Percentiles rank a stretch among this genome's conserved stretches.
Conservation (phyloP, 2,113 vertebrate species). For the Caranx ignobilis region DNA sequence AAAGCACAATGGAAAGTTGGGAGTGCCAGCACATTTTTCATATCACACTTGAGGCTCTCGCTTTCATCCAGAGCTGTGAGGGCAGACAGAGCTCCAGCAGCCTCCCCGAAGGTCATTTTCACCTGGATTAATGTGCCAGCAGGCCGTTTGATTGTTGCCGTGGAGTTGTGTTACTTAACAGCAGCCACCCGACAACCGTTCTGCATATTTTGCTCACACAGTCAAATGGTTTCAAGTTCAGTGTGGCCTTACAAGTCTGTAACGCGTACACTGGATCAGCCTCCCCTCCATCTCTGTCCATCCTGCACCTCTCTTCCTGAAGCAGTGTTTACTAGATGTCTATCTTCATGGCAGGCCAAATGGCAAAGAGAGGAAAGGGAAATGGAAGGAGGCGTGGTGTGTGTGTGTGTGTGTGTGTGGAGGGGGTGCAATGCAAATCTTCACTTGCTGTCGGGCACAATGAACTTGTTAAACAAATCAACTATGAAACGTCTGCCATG, state of each 20-base stretch:
- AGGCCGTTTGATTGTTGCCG: not conserved
- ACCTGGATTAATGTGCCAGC: not conserved
- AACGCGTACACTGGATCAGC: not conserved
- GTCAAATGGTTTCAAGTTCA: not conserved
- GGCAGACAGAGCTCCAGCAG: not conserved
- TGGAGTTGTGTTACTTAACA: not conserved
- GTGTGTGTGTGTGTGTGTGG: not conserved
- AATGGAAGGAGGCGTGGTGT: slow-evolving; percentile 57
- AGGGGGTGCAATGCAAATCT: slow-evolving; percentile 77
- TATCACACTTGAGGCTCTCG: slow-evolving; percentile 8
- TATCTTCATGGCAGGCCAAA: slow-evolving; percentile 70
- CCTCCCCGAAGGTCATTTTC: not conserved
- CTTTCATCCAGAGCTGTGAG: not conserved
- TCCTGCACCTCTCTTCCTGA: slow-evolving; percentile 68
- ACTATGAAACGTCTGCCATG: slow-evolving; percentile 15
- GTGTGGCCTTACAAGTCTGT: slow-evolving; percentile 19
- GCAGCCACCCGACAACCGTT: not conserved
- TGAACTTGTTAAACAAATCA: slow-evolving; percentile 76
- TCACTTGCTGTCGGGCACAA: slow-evolving; percentile 32
- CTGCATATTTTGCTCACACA: not conserved
- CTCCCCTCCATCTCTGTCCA: slow-evolving; percentile 23
- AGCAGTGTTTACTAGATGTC: slow-evolving; percentile 65
- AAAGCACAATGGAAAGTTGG: slow-evolving; percentile 36
- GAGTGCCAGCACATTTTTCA: slow-evolving; percentile 16
- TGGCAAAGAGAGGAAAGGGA: slow-evolving; percentile 65